Evolutionary conservation across 2,113 vertebrate genomes (phyloP).

Genomic region (Geococcyx californianus): DNA sequence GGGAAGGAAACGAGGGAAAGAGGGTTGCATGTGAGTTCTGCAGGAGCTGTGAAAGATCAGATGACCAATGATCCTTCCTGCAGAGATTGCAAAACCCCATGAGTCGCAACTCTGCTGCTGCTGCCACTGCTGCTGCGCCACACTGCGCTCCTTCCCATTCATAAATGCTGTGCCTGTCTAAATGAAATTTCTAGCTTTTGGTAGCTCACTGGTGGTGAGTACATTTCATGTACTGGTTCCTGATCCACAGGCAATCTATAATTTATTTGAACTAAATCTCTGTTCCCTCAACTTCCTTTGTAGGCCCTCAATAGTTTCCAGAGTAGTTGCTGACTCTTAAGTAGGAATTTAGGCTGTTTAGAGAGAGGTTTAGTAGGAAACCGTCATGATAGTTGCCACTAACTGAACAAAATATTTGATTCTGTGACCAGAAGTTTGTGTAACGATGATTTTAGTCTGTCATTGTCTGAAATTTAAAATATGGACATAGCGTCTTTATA

Average conservation of each 20-base stretch:
- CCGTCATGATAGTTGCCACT: neutral
- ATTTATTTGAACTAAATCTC: slow-evolving; percentile 7
- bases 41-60: too few relatives aligned
- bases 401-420: neutral
- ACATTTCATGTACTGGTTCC: neutral
- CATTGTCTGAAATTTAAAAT: neutral
- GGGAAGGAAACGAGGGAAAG: too few relatives aligned
- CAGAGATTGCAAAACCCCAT: too few relatives aligned
- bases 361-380: neutral
- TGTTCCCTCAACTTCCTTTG: neutral
- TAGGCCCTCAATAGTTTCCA: neutral
- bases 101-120: too few relatives aligned
- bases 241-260: neutral
- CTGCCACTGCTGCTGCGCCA: too few relatives aligned
- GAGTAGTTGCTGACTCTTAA: neutral
- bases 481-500: neutral
- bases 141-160: too few relatives aligned
- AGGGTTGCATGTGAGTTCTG: too few relatives aligned
- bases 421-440: neutral
- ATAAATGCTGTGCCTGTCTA: neutral
- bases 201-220: too few relatives aligned
- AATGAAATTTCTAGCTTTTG: neutral
- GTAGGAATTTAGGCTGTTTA: neutral
- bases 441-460: neutral
- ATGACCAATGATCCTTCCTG: too few relatives aligned